Percentiles rank a stretch among this genome's conserved stretches.
These are phyloP conservation scores for Holacanthella duospinosa DNA, from an alignment of 2,888 invertebrate species.

Conservation along the genomic window DNA sequence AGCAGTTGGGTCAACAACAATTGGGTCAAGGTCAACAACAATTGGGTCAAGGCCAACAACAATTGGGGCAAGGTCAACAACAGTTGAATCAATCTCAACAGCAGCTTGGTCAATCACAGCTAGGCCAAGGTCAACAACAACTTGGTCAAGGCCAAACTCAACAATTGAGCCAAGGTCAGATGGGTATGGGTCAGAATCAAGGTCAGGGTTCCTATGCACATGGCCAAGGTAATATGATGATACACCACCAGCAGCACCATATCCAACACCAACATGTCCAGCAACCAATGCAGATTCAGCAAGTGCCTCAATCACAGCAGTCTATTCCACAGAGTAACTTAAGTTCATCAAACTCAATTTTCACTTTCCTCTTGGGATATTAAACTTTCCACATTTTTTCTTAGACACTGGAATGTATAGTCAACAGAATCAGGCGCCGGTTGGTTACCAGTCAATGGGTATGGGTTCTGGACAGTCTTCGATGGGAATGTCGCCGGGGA, in stretches of 20 bases:
- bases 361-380: not conserved
- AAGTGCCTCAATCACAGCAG: conserved; percentile 2
- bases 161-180: conserved; percentile 11
- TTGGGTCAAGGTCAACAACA: too few relatives aligned
- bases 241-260: conserved; percentile 21
- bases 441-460: conserved; percentile 39
- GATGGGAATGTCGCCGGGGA: not conserved
- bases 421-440: conserved; percentile 16
- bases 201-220: too few relatives aligned
- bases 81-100: not conserved
- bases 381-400: not conserved
- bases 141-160: not conserved
- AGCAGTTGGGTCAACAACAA: conserved; percentile 13
- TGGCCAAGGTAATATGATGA: conserved; percentile 34
- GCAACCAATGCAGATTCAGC: conserved; percentile 12
- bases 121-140: not conserved
- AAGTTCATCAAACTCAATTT: not conserved
- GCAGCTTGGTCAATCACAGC: not conserved
- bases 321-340: conserved; percentile 1
- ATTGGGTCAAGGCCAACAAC: too few relatives aligned
- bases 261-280: conserved; percentile 23
- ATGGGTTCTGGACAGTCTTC: conserved; percentile 41
- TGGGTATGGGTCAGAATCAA: conserved; percentile 21
- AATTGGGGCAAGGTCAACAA: conserved; percentile 9
- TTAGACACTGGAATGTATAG: not conserved